Conservation (phyloP, 2,888 invertebrate species). For the Archaeoteleia sp. region DNA sequence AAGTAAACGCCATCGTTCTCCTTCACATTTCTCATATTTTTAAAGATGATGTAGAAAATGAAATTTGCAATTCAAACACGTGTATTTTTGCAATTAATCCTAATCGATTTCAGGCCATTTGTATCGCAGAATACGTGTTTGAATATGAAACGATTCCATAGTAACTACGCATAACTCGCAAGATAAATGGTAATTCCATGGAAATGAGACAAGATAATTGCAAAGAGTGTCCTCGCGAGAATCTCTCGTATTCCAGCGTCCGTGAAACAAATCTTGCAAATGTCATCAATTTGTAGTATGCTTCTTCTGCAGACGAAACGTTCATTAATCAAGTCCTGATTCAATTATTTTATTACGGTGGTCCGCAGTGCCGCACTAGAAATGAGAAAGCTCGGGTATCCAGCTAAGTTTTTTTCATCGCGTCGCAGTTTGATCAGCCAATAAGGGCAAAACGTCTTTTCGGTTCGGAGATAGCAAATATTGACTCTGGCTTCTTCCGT, state of each 20-base stretch:
- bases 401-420: conserved; percentile 39
- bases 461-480: conserved; percentile 51
- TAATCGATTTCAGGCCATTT: no score
- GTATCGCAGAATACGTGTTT: neutral
- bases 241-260: neutral
- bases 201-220: conserved; percentile 15
- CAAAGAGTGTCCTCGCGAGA: conserved; percentile 6
- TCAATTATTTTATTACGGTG: conserved; percentile 27
- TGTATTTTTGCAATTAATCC: no score
- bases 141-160: conserved; percentile 6
- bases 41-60: no score
- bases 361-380: conserved; percentile 5
- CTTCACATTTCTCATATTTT: no score
- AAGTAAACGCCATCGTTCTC: no score
- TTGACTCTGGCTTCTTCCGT: conserved; percentile 51
- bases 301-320: conserved; percentile 6
- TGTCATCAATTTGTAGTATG: conserved; percentile 14
- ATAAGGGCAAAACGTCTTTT: conserved; percentile 48
- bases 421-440: conserved; percentile 53
- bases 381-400: conserved; percentile 2
- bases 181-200: conserved; percentile 11
- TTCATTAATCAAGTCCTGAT: conserved; percentile 27
- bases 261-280: conserved; percentile 16
- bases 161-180: conserved; percentile 4
- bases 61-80: no score